Base-by-base conservation (phyloP, 2,888 invertebrate species). In the Chymomyza amoena region DNA sequence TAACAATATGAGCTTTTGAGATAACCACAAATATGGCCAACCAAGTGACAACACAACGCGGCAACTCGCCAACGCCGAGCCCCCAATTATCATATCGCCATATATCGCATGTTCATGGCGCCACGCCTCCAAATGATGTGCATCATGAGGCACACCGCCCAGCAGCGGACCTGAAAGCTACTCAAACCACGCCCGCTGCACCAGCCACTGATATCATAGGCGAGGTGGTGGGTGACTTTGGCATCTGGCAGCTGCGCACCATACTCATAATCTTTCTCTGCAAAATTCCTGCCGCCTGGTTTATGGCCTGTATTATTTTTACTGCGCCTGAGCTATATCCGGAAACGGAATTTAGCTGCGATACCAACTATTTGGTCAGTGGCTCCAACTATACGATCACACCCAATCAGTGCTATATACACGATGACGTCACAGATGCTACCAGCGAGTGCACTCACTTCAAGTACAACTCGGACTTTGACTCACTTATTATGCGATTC, bases 281-380 rank as follows among this genome's bases (percentile, higher is more conserved):
- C 73, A 93, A 93, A 81, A 91, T 92, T 64, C 92, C 92, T 2
- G 90, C 92, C 5, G 92, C 92, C 2, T 93, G 93, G 93, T 92
- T 92, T 76, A 93, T 93, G 93, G 92, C 92, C 62, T 92, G 92
- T 77, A 91, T 93, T 18, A 92, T 92, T 52, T 92, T 92, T 75
- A 92, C 92, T 1, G 92, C 92, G 0, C 92, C 92, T 2, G 89
- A 90, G 50, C 82, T 92, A 1, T 86, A 90, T 70, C 85, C 91
- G 0, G 79, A 78, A 16, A 76, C 79, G 0, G 90, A 91, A 59
- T 91, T 88, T 64, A 70, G 65, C 69, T 91, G 91, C 72, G 89
- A 89, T 60, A 70, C 80, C 0, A 75, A 74, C 59, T 72, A 74
- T 16, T 66, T 79, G 60, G 68, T 20, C 10, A 45, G 50, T 0